phyloP scores from a whole-genome alignment of 2,113 vertebrate species.

The Tringa solitaria region DNA sequence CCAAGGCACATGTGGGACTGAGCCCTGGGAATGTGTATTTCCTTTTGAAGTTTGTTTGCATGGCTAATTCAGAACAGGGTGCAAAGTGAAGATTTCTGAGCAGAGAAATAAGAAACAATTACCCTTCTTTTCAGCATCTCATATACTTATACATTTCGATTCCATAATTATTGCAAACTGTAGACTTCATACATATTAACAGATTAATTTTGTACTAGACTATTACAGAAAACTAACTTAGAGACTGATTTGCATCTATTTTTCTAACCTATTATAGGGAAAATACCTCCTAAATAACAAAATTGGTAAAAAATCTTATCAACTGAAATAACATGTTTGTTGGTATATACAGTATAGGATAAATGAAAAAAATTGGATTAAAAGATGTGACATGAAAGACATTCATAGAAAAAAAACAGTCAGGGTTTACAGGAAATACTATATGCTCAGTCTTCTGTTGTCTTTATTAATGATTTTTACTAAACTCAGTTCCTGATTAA shows the following conservation, averaged over 20 bases:
- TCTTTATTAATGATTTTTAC: not conserved
- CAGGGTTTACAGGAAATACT: not conserved
- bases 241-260: not conserved
- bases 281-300: not conserved
- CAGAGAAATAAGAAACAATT: not conserved
- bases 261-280: not conserved
- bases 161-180: not conserved
- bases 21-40: not conserved
- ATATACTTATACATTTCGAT: not conserved
- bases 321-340: not conserved
- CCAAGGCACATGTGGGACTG: not conserved
- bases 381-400: not conserved
- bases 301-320: not conserved
- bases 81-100: not conserved
- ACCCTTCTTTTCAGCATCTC: not conserved
- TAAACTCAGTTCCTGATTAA: not conserved
- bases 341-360: not conserved
- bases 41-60: constrained; percentile 35
- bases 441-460: not conserved
- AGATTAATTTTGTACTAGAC: not conserved
- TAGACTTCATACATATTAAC: not conserved
- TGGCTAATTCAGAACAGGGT: constrained; percentile 22
- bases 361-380: not conserved
- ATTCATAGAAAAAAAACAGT: not conserved
- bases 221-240: not conserved